These are phyloP conservation scores for Brachionus rotundiformis DNA, from an alignment of 1,140 invertebrate species.

Conservation along the genomic window DNA sequence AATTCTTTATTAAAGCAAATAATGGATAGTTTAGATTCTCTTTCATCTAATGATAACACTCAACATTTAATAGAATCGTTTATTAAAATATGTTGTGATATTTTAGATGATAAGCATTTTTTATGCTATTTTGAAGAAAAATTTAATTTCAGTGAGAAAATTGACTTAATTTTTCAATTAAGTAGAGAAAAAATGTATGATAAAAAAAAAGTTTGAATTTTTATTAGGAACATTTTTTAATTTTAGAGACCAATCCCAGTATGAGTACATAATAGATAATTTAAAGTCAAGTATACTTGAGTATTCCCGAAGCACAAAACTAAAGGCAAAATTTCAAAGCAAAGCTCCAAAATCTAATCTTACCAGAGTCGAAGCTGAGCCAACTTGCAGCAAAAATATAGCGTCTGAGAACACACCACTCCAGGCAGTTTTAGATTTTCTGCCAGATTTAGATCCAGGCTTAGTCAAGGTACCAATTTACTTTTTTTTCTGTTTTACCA, in stretches of 20 bases:
- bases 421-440: constrained; percentile 2
- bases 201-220: neutral
- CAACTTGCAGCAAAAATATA: neutral
- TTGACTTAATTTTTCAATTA: constrained; percentile 19
- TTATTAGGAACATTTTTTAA: neutral
- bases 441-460: constrained; percentile 20
- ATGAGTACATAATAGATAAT: constrained; percentile 10
- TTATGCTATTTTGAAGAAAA: constrained; percentile 39
- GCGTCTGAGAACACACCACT: too few relatives aligned
- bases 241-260: constrained; percentile 24
- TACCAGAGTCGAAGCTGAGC: neutral
- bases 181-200: neutral
- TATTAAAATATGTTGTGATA: constrained; percentile 29
- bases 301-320: neutral
- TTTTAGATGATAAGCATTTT: constrained; percentile 40
- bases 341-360: neutral
- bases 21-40: neutral
- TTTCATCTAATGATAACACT: neutral
- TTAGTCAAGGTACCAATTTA: constrained; percentile 16
- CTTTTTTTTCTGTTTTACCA: too few relatives aligned
- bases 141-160: constrained; percentile 33
- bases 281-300: constrained; percentile 19
- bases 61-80: neutral
- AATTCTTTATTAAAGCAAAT: neutral
- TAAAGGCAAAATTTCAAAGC: constrained; percentile 3